Evolutionary conservation across 2,888 invertebrate species (phyloP).

Genomic region (Acanthosepion lycidas): DNA sequence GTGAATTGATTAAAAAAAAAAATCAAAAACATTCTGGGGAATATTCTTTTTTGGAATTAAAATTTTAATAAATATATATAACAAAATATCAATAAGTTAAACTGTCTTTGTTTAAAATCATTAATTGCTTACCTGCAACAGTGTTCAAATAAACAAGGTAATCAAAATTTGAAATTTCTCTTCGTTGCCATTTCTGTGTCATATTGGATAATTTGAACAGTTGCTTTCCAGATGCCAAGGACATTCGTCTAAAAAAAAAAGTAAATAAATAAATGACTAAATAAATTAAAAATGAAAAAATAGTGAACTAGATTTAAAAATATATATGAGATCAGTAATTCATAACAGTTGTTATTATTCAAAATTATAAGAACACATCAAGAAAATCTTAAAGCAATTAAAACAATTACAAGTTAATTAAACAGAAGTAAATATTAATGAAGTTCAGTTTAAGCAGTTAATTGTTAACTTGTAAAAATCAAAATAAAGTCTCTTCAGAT

Average conservation of each 20-base stretch:
- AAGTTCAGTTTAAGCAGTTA: neutral
- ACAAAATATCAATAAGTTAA: no score
- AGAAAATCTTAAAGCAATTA: no score
- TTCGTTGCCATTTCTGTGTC: conserved; percentile 99
- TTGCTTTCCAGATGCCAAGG: conserved; percentile 98
- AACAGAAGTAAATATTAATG: neutral
- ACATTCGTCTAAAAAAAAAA: conserved; percentile 83
- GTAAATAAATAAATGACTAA: neutral
- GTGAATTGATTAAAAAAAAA: no score
- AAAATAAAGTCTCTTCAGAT: neutral
- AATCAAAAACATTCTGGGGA: no score
- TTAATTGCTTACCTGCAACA: conserved; percentile 86
- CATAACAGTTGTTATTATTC: no score
- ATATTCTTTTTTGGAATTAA: no score
- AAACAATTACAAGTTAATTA: no score
- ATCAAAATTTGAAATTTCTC: conserved; percentile 99
- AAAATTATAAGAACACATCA: no score
- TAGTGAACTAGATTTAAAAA: no score
- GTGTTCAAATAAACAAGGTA: conserved; percentile 99
- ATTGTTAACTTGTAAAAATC: neutral
- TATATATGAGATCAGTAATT: no score
- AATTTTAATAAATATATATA: no score
- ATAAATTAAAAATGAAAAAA: neutral
- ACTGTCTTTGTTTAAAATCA: neutral
- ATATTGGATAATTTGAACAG: conserved; percentile 99